These are phyloP conservation scores for Sakesphorus luctuosus DNA, from an alignment of 2,113 vertebrate genomes.

Conservation along the genomic window DNA sequence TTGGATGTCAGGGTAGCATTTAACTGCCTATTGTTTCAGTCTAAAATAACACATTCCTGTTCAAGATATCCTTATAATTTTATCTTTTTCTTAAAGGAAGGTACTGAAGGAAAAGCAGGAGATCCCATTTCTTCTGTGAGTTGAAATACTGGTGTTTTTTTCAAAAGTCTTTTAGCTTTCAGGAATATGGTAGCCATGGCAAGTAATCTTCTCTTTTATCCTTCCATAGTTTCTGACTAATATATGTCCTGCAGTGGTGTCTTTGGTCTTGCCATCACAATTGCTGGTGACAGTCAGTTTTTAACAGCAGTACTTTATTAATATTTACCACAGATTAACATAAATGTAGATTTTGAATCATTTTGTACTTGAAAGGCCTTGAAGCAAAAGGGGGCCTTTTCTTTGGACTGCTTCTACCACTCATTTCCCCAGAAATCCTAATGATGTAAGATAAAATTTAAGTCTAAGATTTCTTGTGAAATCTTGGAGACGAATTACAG, in stretches of 20 bases:
- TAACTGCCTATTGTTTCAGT: not conserved
- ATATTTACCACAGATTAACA: not conserved
- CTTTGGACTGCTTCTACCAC: not conserved
- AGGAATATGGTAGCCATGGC: not conserved
- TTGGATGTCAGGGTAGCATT: too few species aligned
- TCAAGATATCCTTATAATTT: not conserved
- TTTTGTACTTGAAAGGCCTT: not conserved
- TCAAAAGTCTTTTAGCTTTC: not conserved
- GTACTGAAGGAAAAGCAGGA: not conserved
- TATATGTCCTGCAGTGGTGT: not conserved
- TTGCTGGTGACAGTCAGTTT: not conserved
- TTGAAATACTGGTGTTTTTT: not conserved
- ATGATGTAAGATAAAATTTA: not conserved
- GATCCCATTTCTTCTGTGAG: not conserved
- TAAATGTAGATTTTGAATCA: not conserved
- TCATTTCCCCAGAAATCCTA: not conserved
- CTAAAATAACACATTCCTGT: not conserved
- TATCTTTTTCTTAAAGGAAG: not conserved
- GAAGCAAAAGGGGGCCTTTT: not conserved
- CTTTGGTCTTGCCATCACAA: not conserved
- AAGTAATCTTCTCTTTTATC: slow-evolving; percentile 25
- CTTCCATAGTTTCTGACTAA: not conserved
- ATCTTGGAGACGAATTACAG: not conserved
- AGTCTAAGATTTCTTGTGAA: not conserved
- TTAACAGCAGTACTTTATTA: not conserved